These are phyloP conservation scores for Puffinus mauretanicus DNA, from an alignment of 2,113 vertebrate species.

Conservation along the genomic window DNA sequence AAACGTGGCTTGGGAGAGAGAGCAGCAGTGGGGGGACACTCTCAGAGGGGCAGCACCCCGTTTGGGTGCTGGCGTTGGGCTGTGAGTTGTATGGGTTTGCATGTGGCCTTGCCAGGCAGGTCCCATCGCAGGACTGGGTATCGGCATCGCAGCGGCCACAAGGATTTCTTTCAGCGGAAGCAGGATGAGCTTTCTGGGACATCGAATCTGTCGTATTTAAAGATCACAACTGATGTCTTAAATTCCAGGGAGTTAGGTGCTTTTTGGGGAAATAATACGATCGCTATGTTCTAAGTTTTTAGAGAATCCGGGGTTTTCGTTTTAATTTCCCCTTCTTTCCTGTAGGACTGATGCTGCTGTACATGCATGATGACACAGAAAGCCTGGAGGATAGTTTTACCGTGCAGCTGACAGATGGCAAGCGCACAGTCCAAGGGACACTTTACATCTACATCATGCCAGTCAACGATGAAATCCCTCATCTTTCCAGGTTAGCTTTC, in stretches of 20 bases:
- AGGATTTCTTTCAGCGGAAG: neutral
- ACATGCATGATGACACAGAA: slow-evolving; percentile 88
- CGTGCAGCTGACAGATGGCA: slow-evolving; percentile 87
- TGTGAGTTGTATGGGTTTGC: neutral
- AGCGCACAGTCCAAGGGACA: slow-evolving; percentile 80
- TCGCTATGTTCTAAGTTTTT: neutral
- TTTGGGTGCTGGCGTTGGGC: neutral
- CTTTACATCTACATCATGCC: slow-evolving; percentile 82
- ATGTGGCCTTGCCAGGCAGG: neutral
- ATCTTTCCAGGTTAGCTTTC: slow-evolving; percentile 77
- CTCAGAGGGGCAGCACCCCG: neutral
- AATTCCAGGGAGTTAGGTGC: neutral
- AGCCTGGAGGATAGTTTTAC: slow-evolving; percentile 82
- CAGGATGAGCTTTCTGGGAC: neutral
- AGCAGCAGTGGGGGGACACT: neutral
- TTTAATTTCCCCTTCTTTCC: slow-evolving; percentile 36
- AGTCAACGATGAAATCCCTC: slow-evolving; percentile 85
- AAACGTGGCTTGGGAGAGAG: neutral
- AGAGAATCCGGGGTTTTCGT: neutral
- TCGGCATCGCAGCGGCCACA: neutral
- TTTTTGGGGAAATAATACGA: neutral
- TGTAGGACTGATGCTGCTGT: slow-evolving; percentile 82
- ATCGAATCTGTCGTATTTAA: neutral
- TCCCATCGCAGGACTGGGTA: neutral
- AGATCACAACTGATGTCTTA: neutral